A percentile compares a stretch with the other conserved stretches of the same genome.
These are phyloP conservation scores for Rhea pennata DNA, from an alignment of 2,113 vertebrate genomes.

Conservation along the genomic window DNA sequence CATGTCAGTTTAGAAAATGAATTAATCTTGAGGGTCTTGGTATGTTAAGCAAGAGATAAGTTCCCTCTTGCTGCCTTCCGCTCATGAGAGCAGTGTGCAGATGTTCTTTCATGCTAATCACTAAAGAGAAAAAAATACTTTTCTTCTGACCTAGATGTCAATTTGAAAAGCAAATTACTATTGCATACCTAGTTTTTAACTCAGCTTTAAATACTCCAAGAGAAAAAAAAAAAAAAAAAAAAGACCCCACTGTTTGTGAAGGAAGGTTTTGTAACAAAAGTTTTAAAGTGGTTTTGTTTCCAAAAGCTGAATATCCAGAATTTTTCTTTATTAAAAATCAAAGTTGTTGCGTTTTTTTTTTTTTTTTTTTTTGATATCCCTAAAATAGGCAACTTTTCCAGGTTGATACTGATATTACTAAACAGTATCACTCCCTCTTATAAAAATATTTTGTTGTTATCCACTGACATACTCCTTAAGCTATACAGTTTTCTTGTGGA, in stretches of 20 bases:
- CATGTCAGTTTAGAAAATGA: not conserved
- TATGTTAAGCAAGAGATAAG: not conserved
- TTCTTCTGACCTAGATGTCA: not conserved
- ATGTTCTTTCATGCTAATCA: not conserved
- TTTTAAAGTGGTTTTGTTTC: not conserved
- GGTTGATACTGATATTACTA: constrained; percentile 22
- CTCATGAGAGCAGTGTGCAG: not conserved
- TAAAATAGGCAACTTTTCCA: not conserved
- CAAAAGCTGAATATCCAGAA: not conserved
- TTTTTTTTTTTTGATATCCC: not conserved
- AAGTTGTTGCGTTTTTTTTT: not conserved
- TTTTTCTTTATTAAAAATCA: not conserved
- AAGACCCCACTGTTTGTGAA: not conserved
- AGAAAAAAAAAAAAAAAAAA: too few relatives aligned
- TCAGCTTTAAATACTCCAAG: not conserved
- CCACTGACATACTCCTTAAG: not conserved
- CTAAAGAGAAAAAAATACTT: not conserved
- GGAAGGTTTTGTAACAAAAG: not conserved
- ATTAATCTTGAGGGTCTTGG: not conserved
- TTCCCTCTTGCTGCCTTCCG: not conserved
- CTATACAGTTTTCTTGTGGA: not conserved
- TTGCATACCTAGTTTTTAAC: not conserved
- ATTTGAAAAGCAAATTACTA: not conserved
- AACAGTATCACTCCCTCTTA: constrained; percentile 26
- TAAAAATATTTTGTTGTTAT: constrained; percentile 25